Percentiles rank a stretch among this genome's conserved stretches.
phyloP scores from a whole-genome alignment of 53 echinoderm and acorn worm species.

The Apostichopus leukothele region DNA sequence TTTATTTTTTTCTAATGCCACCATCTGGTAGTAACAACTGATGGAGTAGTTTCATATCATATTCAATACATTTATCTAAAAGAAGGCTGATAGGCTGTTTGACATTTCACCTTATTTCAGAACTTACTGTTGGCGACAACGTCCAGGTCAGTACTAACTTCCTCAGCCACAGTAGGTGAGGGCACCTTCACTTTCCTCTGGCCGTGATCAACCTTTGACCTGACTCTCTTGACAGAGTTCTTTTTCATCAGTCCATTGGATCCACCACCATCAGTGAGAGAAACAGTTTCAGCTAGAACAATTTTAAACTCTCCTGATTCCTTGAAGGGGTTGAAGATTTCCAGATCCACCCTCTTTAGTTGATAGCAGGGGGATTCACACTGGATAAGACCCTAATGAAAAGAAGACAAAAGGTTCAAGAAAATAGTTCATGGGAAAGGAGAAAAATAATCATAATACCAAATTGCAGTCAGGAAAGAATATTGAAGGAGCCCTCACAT shows the following conservation, averaged over 20 bases:
- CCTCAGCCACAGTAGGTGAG: constrained; percentile 69
- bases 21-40: too few species aligned
- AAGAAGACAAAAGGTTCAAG: not conserved
- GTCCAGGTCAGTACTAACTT: constrained; percentile 56
- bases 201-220: constrained; percentile 77
- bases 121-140: constrained; percentile 1
- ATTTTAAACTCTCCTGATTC: constrained; percentile 84
- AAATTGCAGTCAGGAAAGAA: too few species aligned
- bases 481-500: too few species aligned
- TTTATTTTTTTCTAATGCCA: too few species aligned
- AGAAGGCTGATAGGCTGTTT: too few species aligned
- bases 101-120: too few species aligned
- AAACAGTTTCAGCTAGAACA: constrained; percentile 80
- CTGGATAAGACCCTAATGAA: constrained; percentile 70
- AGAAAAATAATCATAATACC: too few species aligned
- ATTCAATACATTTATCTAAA: too few species aligned
- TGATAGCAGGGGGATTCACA: constrained; percentile 92
- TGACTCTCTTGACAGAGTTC: constrained; percentile 65
- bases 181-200: constrained; percentile 77
- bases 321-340: constrained; percentile 79
- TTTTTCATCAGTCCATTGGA: constrained; percentile 69
- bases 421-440: too few species aligned
- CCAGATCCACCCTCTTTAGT: constrained; percentile 79
- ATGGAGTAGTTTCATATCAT: too few species aligned
- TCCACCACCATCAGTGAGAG: constrained; percentile 59